phyloP scores from a whole-genome alignment of 2,888 invertebrate genomes.

The Mactromeris polynyma region DNA sequence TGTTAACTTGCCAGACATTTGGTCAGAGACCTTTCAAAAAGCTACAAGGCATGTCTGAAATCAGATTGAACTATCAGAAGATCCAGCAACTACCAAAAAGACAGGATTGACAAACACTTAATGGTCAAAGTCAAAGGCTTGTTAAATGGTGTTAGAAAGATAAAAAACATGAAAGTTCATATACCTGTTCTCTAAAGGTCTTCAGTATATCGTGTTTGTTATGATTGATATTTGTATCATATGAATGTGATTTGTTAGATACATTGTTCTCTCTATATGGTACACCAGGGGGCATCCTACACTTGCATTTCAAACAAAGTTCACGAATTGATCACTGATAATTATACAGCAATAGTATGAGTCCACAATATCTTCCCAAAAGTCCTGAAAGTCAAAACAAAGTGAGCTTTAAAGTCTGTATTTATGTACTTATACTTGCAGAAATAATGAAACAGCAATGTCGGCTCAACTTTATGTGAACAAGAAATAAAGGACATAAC shows the following conservation, averaged over 20 bases:
- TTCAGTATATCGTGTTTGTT: slow-evolving; percentile 73
- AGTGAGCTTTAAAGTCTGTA: not conserved
- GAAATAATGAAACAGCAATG: not conserved
- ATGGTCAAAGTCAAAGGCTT: no score
- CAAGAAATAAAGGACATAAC: no score
- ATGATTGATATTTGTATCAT: slow-evolving; percentile 39
- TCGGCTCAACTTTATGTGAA: no score
- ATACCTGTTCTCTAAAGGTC: slow-evolving; percentile 82
- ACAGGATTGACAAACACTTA: no score
- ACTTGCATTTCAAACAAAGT: slow-evolving; percentile 5
- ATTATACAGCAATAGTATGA: not conserved
- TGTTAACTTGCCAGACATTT: no score
- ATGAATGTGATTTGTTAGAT: slow-evolving; percentile 16
- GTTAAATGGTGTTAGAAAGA: no score
- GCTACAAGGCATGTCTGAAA: no score
- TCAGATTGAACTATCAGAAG: no score
- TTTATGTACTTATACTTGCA: not conserved
- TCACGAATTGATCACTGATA: not conserved
- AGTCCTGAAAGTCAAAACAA: not conserved
- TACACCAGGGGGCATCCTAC: slow-evolving; percentile 59
- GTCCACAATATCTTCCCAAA: not conserved
- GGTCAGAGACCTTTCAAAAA: no score
- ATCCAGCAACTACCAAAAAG: no score
- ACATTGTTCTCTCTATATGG: slow-evolving; percentile 40
- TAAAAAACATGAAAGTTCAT: not conserved